phyloP scores from a whole-genome alignment of 2,797 vertebrate species.

The Sternarchorhynchus goeldii region DNA sequence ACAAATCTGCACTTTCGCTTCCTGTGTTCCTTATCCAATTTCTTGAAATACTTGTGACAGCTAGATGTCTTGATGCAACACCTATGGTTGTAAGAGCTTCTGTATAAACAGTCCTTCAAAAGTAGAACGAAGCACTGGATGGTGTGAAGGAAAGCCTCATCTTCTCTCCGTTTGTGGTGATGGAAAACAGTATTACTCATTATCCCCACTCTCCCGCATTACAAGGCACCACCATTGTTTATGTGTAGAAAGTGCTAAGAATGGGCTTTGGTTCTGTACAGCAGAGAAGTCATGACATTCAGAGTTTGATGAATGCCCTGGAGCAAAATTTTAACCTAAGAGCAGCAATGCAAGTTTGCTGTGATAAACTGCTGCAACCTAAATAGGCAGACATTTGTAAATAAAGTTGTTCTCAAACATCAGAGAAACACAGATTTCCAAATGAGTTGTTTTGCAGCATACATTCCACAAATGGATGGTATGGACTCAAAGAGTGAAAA shows the following conservation, averaged over 20 bases:
- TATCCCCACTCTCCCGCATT: not conserved
- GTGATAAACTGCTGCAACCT: too few species aligned
- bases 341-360: too few species aligned
- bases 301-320: not conserved
- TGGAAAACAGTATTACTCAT: not conserved
- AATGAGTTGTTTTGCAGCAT: too few species aligned
- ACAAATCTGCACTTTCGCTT: constrained; percentile 17
- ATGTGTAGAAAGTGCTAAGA: not conserved
- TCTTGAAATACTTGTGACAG: not conserved
- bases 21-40: not conserved
- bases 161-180: not conserved
- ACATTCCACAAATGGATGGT: too few species aligned
- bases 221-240: too few species aligned
- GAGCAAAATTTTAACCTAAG: not conserved
- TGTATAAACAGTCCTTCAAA: not conserved
- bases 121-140: not conserved
- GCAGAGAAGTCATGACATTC: not conserved
- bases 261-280: not conserved
- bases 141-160: not conserved
- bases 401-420: too few species aligned
- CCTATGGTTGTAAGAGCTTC: not conserved
- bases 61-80: not conserved
- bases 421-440: too few species aligned
- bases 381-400: too few species aligned
- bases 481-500: too few species aligned